Evolutionary conservation across 2,113 vertebrate species (phyloP), one percentile per base, ranked within the genome.

Genomic region (Dendropsophus ebraccatus): DNA sequence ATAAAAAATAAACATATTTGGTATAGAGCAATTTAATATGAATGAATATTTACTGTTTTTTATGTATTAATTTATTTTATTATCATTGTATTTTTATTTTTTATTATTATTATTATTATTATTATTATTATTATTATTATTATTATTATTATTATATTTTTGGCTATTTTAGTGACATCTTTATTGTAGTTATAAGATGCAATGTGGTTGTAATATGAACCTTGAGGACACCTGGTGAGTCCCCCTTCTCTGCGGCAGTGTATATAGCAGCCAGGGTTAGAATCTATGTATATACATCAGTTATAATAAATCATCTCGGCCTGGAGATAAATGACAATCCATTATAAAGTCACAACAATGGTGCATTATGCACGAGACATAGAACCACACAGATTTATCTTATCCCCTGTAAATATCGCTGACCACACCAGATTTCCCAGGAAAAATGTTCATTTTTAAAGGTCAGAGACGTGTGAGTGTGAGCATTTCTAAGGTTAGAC

Each of bases 261-360:
- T 30, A 30, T 28, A 65, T 13, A 30, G 25, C 12, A 14, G n/a
- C 13, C 41, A 75, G 41, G 32, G 45, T 21, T 12, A 10, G 14
- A 32, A 74, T 25, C n/a, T 25, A 74, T 25, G 45, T 9, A 49
- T 25, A 75, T 41, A 41, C 41, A 50, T 25, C 16, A 28, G 32
- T 41, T 11, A 17, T 80, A 45, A 62, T 80, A 80, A 41, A 80
- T 80, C 78, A 80, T 62, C 12, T 23, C 28, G 5, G 52, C 32
- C 50, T 3, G 35, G 21, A 60, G 78, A 45, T 25, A 62, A 62
- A 80, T 45, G 52, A 23, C 32, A 9, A 80, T 35, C 35, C 32
- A 62, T 80, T 80, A 80, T n/a, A 41, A 41, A 80, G 52, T 62
- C 52, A 80, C 3, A 58, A 28, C 3, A 58, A 28, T 30, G 30